Evolutionary conservation across 2,113 vertebrate genomes (phyloP), one percentile per base, ranked within the genome.

Genomic region (Nycticryphes semicollaris): DNA sequence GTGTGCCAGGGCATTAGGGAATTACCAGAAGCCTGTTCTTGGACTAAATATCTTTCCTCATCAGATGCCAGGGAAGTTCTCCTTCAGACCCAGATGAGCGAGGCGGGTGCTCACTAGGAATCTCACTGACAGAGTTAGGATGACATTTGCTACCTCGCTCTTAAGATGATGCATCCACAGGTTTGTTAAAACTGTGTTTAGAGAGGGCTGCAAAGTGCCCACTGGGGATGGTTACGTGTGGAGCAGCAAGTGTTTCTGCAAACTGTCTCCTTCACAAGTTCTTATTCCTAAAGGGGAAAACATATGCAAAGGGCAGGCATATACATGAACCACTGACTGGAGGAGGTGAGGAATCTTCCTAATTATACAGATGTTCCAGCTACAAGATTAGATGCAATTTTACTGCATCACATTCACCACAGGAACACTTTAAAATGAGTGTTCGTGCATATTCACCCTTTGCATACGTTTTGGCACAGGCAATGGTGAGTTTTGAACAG

Each of bases 401-500:
- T 39, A 91, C 69, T 89, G 81, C 67, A 72, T 87, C 87, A 73
- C 8, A 82, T 57, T 91, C 78, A 87, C 91, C 93, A 84, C 77
- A 79, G 91, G 66, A 86, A 89, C 92, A 39, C 73, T 92, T 84
- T 93, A 75, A 53, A 92, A 91, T 24, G 30, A 85, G 73, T 21
- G 63, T 75, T 92, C 27, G 5, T 89, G 63, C 75, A 39, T 59
- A 74, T 93, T 95, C 88, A 51, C 93, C 81, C 87, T 37, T 27
- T 86, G 92, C 91, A 89, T 95, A 95, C 87, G 31, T 35, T 91
- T 88, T 94, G 96, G 97, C 96, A 95, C 94, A 95, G 92, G 72
- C 19, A 48, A 6, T 45, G 50, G 30, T 2, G 75, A 94, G n/a
- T 59, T 64, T 94, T 95, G 92, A 96, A 45, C 79, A 82, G 23